Evolutionary conservation across 2,797 vertebrate genomes (phyloP), one percentile per base, ranked within the genome.

Genomic region (Falco concolor): DNA sequence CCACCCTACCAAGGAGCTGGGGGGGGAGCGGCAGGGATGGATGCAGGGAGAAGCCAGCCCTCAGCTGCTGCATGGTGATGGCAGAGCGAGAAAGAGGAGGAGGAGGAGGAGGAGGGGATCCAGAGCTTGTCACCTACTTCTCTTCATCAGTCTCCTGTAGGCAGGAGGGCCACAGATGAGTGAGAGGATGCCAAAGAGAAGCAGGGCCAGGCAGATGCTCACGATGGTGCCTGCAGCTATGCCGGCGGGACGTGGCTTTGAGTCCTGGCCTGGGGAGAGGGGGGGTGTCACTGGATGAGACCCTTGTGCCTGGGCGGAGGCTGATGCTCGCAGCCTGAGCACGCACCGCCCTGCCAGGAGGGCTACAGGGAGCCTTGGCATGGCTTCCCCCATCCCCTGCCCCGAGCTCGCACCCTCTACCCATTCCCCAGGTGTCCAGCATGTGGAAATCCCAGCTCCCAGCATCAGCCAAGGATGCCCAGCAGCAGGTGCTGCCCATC

Each of bases 101-200:
- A 36, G 14, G 47, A 36, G 34, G 36, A 40, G 6, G 42, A 84
- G 52, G 78, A 77, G 57, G n/a, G 16, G 49, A 18, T 64, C 11
- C 27, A 6, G 4, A 36, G 50, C 44, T 32, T 15, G 9, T 65
- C 27, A 95, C 98, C 57, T 94, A 98, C 98, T 97, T 97, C 96
- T 98, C 96, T 98, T 98, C 86, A 96, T 82, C 78, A 98, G 38
- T 69, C 94, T 98, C 89, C 94, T 95, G 68, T 98, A 98, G 79
- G 75, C 81, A 1, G 93, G 93, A 17, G 97, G 97, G 17, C 97
- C 97, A 0, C 97, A 98, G 90, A 95, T 10, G 4, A 97, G 57
- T 54, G 60, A 28, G 32, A 98, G 81, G 88, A 97, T 4, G 1
- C 14, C 83, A 17, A 95, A 25, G 30, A 98, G 98, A 16, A 97